Conservation (phyloP, 2,797 vertebrate genomes). For the Crypturellus tataupa region DNA sequence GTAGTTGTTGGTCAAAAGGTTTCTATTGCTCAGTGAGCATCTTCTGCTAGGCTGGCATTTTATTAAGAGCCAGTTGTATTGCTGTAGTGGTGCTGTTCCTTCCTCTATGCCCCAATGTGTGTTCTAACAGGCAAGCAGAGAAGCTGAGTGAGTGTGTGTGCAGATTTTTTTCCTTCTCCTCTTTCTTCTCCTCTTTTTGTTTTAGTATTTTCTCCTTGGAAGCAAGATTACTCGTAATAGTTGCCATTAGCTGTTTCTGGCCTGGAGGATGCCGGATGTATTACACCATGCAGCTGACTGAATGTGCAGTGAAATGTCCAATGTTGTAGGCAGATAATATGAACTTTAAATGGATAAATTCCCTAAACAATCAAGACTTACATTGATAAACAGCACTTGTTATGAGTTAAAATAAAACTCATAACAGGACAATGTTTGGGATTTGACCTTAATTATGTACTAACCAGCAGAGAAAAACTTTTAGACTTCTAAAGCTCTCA, state of each 20-base stretch:
- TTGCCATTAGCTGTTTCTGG: background rate
- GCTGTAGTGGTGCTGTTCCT: background rate
- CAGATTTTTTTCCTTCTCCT: too few species aligned
- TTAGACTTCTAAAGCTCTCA: background rate
- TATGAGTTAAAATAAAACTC: conserved; percentile 11
- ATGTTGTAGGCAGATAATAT: background rate
- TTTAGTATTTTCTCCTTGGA: background rate
- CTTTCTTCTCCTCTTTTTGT: background rate
- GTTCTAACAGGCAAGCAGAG: background rate
- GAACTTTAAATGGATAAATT: background rate
- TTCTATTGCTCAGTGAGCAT: background rate
- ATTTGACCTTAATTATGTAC: background rate
- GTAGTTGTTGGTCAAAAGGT: background rate
- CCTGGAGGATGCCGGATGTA: fast-evolving
- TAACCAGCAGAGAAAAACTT: background rate
- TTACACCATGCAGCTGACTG: background rate
- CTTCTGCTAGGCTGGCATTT: background rate
- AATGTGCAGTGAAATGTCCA: background rate
- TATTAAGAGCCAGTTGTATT: background rate
- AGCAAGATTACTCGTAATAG: background rate
- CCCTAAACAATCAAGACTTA: background rate
- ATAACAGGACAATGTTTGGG: conserved; percentile 47
- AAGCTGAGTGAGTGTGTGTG: too few species aligned
- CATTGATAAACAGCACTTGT: background rate
- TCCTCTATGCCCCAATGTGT: fast-evolving